Conservation (phyloP, 1,140 invertebrate species). For the Pinna nobilis region DNA sequence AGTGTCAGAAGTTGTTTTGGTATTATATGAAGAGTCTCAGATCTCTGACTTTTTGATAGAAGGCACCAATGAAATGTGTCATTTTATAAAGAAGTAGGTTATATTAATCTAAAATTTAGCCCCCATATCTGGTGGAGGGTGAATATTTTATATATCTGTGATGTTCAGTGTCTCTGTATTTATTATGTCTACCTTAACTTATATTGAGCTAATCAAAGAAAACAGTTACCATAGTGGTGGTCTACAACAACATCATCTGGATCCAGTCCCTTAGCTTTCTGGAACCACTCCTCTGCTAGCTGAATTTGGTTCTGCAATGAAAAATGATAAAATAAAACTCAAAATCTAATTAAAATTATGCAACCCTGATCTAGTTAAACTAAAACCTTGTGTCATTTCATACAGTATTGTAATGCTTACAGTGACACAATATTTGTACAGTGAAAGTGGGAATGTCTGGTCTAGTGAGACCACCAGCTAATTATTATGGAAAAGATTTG, state of each 20-base stretch:
- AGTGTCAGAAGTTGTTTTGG: no score
- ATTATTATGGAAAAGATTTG: no score
- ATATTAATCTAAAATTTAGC: no score
- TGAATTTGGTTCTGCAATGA: conserved; percentile 81
- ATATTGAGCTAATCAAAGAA: not conserved
- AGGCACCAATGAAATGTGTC: no score
- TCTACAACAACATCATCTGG: conserved; percentile 88
- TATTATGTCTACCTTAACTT: not conserved
- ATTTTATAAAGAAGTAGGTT: no score
- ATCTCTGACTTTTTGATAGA: no score
- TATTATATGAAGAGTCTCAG: no score
- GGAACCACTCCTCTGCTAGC: conserved; percentile 93
- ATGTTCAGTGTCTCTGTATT: no score
- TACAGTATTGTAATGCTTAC: not conserved
- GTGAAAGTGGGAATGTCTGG: not conserved
- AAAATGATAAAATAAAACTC: not conserved
- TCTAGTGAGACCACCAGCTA: not conserved
- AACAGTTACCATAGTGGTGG: conserved; percentile 86
- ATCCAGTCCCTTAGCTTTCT: conserved; percentile 87
- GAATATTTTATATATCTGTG: no score
- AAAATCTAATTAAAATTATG: not conserved
- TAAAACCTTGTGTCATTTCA: not conserved
- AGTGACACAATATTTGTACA: not conserved
- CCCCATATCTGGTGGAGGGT: no score
- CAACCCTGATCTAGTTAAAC: not conserved